Base-by-base conservation (phyloP, 2,113 vertebrate species). In the Thunnus thynnus region DNA sequence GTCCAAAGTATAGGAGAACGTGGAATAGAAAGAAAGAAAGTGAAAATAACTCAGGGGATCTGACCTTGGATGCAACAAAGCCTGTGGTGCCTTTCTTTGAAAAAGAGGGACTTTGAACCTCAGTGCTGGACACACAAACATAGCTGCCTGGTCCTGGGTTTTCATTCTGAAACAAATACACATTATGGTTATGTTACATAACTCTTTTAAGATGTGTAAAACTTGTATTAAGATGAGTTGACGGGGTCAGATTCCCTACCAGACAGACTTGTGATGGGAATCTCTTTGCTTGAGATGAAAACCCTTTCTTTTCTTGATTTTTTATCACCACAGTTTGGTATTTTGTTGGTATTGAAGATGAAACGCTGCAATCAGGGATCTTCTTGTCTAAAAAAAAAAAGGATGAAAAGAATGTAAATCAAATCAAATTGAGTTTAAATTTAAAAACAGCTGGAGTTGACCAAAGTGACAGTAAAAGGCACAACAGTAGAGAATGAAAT, bases 21-120 rank as follows among this genome's bases (percentile, higher is more conserved):
- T 22, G 22, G 22, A 22, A 22, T 22, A 22, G 22, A 22, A 22
- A 22, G 22, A 22, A 22, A 22, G 22, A 22, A 22, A 62, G 30
- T 60, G 51, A 1, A 60, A 10, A 10, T 18, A 20, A 22, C 9
- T 3, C 47, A 1, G 13, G 11, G n/a, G 22, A 17, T 11, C 80
- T 84, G 86, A 97, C 96, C 95, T 89, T 86, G 0, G 94, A 95
- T 4, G 95, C 87, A 14, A 97, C 92, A 17, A 97, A 96, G 20
- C 94, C 84, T 2, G 94, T 89, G 0, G 95, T 96, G 77, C 96
- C 96, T 90, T 94, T 96, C 72, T 83, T 94, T 27, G 96, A 96
- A 85, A 95, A 87, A 0, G 96, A 97, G 18, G 93, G 94, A 41
- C 90, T 96, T 63, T 73, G 75, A 62, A 76, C 85, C 22, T 95